A percentile compares a stretch with the other conserved stretches of the same genome.
Evolutionary conservation across 2,113 vertebrate species (phyloP).

Genomic region (Leucopternis melanops): DNA sequence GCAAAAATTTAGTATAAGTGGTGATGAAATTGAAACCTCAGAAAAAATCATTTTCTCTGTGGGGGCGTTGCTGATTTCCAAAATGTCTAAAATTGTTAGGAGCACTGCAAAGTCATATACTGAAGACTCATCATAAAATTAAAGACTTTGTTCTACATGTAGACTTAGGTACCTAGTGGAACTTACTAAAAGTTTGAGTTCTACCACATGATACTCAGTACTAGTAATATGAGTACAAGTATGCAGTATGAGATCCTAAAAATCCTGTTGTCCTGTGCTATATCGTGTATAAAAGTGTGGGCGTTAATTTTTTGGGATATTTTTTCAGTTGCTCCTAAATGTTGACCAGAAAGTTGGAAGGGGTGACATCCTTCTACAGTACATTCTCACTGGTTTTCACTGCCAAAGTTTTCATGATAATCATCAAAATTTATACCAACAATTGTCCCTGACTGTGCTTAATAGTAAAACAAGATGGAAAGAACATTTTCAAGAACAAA

Average conservation of each 20-base stretch:
- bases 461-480: slow-evolving; percentile 10
- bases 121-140: not conserved
- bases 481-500: slow-evolving; percentile 33
- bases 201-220: not conserved
- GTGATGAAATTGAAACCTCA: not conserved
- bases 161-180: not conserved
- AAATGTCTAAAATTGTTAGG: not conserved
- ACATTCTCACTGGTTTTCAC: not conserved
- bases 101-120: not conserved
- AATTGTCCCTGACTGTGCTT: not conserved
- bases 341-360: not conserved
- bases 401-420: slow-evolving; percentile 14
- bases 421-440: not conserved
- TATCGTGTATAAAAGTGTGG: not conserved
- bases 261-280: not conserved
- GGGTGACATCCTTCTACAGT: not conserved
- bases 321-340: not conserved
- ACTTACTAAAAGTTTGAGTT: not conserved
- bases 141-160: not conserved
- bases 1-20: not conserved
- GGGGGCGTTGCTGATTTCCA: not conserved
- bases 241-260: not conserved
- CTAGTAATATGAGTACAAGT: not conserved
- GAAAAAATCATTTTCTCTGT: not conserved
- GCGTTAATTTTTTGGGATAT: not conserved